phyloP scores from a whole-genome alignment of 2,113 vertebrate species.

The Oryzias javanicus region DNA sequence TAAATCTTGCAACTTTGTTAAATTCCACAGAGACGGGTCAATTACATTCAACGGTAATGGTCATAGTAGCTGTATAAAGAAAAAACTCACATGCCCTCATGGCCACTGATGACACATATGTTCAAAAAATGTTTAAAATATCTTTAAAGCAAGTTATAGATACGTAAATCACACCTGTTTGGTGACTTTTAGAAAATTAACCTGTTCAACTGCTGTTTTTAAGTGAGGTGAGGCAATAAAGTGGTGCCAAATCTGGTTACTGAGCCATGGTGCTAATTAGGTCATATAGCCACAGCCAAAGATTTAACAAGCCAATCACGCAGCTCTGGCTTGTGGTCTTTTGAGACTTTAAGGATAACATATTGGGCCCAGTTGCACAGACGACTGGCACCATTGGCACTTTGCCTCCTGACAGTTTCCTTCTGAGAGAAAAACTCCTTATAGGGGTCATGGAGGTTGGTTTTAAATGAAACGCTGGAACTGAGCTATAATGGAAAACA shows the following conservation, averaged over 20 bases:
- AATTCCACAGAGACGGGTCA: too few species aligned
- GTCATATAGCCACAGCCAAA: conserved; percentile 23
- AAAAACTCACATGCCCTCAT: too few species aligned
- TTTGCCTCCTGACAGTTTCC: conserved; percentile 30
- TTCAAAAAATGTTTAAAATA: too few species aligned
- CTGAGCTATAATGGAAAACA: conserved; percentile 23
- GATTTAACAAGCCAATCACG: conserved; percentile 16
- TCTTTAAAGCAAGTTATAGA: too few species aligned
- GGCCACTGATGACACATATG: too few species aligned
- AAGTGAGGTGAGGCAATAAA: conserved; percentile 22
- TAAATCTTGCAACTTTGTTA: too few species aligned
- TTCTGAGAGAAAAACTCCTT: conserved; percentile 16
- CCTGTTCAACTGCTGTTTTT: background rate
- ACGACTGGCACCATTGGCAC: conserved; percentile 15
- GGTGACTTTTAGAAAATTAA: too few species aligned
- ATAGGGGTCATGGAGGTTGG: conserved; percentile 23
- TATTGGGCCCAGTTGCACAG: conserved; percentile 19
- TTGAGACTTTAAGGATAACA: conserved; percentile 22
- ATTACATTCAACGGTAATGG: too few species aligned
- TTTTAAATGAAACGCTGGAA: conserved; percentile 30
- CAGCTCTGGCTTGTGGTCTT: conserved; percentile 30
- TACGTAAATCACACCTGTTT: too few species aligned
- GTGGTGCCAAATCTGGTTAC: conserved; percentile 40
- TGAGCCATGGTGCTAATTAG: conserved; percentile 59
- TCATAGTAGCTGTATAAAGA: too few species aligned